Evolutionary conservation across 2,797 vertebrate genomes (phyloP), one percentile per base, ranked within the genome.

Genomic region (Pseudomugil tenellus): DNA sequence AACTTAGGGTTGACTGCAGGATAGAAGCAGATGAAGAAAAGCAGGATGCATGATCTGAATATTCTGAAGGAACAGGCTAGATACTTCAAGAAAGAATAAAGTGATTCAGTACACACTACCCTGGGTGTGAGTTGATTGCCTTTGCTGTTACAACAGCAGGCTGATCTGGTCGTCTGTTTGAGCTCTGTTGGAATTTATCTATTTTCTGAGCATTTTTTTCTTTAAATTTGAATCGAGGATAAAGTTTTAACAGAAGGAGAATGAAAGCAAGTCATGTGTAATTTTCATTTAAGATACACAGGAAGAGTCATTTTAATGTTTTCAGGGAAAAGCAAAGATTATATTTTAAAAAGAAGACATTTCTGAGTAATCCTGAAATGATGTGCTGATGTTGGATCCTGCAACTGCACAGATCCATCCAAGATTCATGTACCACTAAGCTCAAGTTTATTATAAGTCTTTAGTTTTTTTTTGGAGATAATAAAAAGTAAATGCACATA

Each of bases 81-180:
- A 26, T 74, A 23, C 56, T 70, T 34, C 14, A 65, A 69, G 52
- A 65, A 11, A 73, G 46, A 73, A 65, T 48, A 26, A 7, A 52
- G 8, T 35, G 51, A 63, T 73, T 68, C 29, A 28, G 58, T 80
- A 34, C 21, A n/a, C 39, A 54, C 59, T 57, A 70, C 74, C 83
- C 89, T 81, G 77, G 78, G 79, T 79, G 63, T 72, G 61, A 72
- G 55, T 61, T 37, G 0, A n/a, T 58, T 34, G 29, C 19, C 17
- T 54, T 16, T 60, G 6, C 57, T 74, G 57, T 65, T 70, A 39
- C 23, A 31, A 19, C 66, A 53, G 61, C 60, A 74, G 70, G 43
- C 54, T 76, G 16, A 74, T 82, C 55, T 37, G 10, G 13, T 68
- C 31, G 70, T 63, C 70, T 13, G 34, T 67, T 65, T 72, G 58